phyloP scores from a whole-genome alignment of 2,888 invertebrate genomes.

The Acanthosepion pharaonis region DNA sequence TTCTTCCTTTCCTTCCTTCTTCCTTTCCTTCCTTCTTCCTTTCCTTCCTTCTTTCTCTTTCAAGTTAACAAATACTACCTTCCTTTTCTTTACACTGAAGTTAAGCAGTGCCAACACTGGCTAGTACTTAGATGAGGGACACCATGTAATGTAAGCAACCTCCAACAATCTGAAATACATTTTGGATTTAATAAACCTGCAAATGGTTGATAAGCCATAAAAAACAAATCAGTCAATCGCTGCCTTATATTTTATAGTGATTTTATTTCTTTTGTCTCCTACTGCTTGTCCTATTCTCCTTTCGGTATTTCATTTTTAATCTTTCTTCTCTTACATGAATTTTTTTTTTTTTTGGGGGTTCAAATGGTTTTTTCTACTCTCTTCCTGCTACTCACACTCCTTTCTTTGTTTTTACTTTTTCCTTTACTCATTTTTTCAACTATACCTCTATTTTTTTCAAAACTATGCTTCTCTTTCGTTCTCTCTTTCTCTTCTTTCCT shows the following conservation, averaged over 20 bases:
- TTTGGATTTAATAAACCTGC: too few relatives aligned
- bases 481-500: neutral
- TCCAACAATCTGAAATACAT: too few relatives aligned
- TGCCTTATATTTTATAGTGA: too few relatives aligned
- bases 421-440: too few relatives aligned
- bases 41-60: neutral
- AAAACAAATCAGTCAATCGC: too few relatives aligned
- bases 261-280: neutral
- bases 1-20: too few relatives aligned
- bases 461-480: neutral
- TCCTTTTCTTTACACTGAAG: too few relatives aligned
- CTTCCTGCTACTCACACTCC: neutral
- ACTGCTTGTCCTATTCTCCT: neutral
- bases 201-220: too few relatives aligned
- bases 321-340: neutral
- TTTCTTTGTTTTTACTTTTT: neutral
- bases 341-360: neutral
- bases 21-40: neutral
- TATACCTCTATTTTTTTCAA: neutral
- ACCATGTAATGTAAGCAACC: too few relatives aligned
- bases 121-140: too few relatives aligned
- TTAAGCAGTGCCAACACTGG: too few relatives aligned
- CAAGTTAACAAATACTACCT: too few relatives aligned
- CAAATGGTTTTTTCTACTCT: neutral
- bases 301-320: neutral